These are phyloP conservation scores for Notodromas monacha DNA, from an alignment of 2,888 invertebrate species.

Conservation along the genomic window DNA sequence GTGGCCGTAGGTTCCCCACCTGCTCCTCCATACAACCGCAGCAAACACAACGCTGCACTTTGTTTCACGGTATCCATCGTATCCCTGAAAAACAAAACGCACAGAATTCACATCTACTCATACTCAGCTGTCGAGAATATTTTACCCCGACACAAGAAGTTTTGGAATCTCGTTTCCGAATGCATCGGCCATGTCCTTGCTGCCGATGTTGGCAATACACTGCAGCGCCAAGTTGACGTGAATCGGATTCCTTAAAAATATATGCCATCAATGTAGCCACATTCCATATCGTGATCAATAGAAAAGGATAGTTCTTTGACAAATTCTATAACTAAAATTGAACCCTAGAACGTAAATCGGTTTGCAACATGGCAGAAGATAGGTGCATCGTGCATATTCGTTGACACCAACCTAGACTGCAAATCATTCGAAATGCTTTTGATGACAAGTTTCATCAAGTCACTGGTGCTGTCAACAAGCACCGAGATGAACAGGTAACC, in stretches of 20 bases:
- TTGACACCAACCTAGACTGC: slow-evolving; percentile 30
- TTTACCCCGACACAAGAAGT: slow-evolving; percentile 73
- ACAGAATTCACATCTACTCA: neutral
- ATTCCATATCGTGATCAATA: too few species aligned
- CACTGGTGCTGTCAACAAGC: slow-evolving; percentile 90
- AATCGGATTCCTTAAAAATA: slow-evolving; percentile 70
- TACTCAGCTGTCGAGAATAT: neutral
- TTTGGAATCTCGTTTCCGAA: slow-evolving; percentile 94
- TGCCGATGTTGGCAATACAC: slow-evolving; percentile 98
- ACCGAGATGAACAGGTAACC: slow-evolving; percentile 99
- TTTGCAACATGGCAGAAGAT: too few species aligned
- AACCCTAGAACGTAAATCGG: too few species aligned
- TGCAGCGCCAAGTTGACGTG: slow-evolving; percentile 93
- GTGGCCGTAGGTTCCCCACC: slow-evolving; percentile 87
- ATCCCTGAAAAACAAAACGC: slow-evolving; percentile 27
- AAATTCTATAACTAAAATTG: too few species aligned
- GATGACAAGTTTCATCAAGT: slow-evolving; percentile 90
- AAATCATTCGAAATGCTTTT: slow-evolving; percentile 98
- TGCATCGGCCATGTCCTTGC: slow-evolving; percentile 98
- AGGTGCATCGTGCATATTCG: too few species aligned
- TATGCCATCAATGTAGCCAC: too few species aligned
- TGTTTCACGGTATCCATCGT: slow-evolving; percentile 99
- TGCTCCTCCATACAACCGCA: slow-evolving; percentile 66
- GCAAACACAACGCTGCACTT: slow-evolving; percentile 80
- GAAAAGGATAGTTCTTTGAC: too few species aligned